Conservation (phyloP, 2,888 invertebrate genomes). For the Habroteleia sp. region DNA sequence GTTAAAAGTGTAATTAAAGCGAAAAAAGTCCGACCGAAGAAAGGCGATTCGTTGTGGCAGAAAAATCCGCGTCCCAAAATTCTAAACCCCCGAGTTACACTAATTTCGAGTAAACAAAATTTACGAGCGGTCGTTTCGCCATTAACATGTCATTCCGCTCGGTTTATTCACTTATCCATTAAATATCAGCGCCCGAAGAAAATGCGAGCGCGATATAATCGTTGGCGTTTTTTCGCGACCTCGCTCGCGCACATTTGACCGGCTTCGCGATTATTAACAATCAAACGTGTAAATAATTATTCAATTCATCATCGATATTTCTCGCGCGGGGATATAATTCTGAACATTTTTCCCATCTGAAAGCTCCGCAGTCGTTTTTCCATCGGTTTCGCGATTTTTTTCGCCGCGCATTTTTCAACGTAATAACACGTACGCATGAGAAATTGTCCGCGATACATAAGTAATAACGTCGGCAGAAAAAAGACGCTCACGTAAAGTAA, state of each 20-base stretch:
- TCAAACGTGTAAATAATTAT: conserved; percentile 30
- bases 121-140: background rate
- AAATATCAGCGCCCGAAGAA: conserved; percentile 23
- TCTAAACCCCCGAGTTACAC: too few species aligned
- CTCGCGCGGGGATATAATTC: background rate
- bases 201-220: conserved; percentile 43
- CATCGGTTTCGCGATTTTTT: background rate
- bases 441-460: conserved; percentile 63
- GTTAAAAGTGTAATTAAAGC: too few species aligned
- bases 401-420: background rate
- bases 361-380: too few species aligned
- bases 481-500: conserved; percentile 63
- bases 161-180: conserved; percentile 37
- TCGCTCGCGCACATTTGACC: conserved; percentile 27
- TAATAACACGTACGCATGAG: conserved; percentile 56
- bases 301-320: conserved; percentile 14
- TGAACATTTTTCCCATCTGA: too few species aligned
- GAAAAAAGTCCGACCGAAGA: too few species aligned
- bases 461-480: conserved; percentile 54
- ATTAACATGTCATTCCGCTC: conserved; percentile 29
- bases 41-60: too few species aligned
- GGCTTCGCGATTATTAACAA: conserved; percentile 43
- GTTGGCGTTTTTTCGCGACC: conserved; percentile 32
- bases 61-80: too few species aligned
- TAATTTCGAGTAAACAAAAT: too few species aligned